Evolutionary conservation across 2,113 vertebrate genomes (phyloP).

Genomic region (Dermatemys mawii): DNA sequence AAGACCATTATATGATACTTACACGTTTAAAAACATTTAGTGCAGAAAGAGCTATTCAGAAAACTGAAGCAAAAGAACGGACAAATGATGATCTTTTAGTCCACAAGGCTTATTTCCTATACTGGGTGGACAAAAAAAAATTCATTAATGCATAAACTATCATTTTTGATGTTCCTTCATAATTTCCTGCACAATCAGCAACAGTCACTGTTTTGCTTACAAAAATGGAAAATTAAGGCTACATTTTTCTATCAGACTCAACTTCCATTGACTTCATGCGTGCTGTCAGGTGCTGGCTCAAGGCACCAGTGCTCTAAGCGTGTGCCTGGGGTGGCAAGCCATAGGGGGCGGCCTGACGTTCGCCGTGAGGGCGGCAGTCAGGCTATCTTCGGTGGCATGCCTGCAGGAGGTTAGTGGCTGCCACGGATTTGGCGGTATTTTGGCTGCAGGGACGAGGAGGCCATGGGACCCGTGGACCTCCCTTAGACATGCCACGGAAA

Average conservation of each 20-base stretch:
- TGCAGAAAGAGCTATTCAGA: constrained; percentile 54
- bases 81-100: constrained; percentile 59
- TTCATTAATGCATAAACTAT: neutral
- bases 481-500: too few species aligned
- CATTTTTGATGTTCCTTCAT: neutral
- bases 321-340: too few species aligned
- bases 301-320: too few species aligned
- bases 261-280: neutral
- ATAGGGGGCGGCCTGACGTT: too few species aligned
- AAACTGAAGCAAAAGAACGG: constrained; percentile 62
- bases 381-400: too few species aligned
- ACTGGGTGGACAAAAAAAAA: neutral
- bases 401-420: too few species aligned
- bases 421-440: too few species aligned
- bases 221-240: neutral
- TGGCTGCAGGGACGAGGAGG: too few species aligned
- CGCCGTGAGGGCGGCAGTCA: too few species aligned
- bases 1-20: constrained; percentile 51
- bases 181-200: neutral
- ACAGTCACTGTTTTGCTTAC: neutral
- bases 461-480: too few species aligned
- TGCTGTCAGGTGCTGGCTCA: too few species aligned
- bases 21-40: constrained; percentile 73
- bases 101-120: constrained; percentile 44
- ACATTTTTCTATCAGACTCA: neutral